phyloP scores from a whole-genome alignment of 2,113 vertebrate species.

The Ranitomeya variabilis region DNA sequence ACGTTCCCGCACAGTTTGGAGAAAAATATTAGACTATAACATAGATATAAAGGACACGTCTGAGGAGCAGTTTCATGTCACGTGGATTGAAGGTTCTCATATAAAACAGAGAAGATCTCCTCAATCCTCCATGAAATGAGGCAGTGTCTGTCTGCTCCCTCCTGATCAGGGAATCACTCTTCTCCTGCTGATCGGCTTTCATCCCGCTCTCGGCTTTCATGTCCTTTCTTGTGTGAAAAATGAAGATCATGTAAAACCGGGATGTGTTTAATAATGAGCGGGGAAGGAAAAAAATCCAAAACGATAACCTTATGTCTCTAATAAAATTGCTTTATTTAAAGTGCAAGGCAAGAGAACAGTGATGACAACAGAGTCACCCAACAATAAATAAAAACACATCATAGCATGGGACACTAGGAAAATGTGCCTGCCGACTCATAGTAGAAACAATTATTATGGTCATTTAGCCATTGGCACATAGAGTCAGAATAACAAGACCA shows the following conservation, averaged over 20 bases:
- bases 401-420: no score
- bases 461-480: no score
- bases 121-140: neutral
- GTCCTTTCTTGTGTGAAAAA: neutral
- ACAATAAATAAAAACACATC: no score
- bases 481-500: no score
- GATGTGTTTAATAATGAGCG: neutral
- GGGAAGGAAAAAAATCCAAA: no score
- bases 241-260: neutral
- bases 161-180: neutral
- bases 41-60: neutral
- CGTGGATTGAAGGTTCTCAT: neutral
- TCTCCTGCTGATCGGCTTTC: neutral
- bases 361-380: no score
- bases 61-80: neutral
- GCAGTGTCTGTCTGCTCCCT: neutral
- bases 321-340: no score
- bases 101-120: neutral
- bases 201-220: neutral
- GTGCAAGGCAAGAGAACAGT: no score
- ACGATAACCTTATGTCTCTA: no score
- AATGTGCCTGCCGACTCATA: no score
- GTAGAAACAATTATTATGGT: no score
- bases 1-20: neutral
- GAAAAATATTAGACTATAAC: conserved; percentile 10